phyloP scores from a whole-genome alignment of 2,113 vertebrate genomes.

The Phasianus colchicus region DNA sequence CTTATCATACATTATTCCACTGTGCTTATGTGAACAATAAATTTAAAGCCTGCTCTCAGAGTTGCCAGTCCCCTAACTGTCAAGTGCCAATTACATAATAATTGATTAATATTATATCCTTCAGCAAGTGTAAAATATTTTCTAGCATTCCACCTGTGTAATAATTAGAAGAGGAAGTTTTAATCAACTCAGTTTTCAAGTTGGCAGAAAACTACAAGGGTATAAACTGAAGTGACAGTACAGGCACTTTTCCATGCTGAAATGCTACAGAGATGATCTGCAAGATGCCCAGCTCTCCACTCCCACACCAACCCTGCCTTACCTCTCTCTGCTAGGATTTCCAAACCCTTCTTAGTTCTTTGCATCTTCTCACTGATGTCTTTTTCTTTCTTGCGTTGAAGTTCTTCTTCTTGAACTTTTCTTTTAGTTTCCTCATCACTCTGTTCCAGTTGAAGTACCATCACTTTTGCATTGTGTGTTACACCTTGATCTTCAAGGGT shows the following conservation, averaged over 20 bases:
- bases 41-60: not conserved
- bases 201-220: not conserved
- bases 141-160: not conserved
- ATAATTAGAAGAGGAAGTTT: not conserved
- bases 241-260: not conserved
- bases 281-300: accelerated
- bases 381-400: constrained; percentile 76
- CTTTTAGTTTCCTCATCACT: constrained; percentile 82
- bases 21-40: not conserved
- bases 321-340: constrained; percentile 94
- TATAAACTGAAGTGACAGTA: not conserved
- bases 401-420: constrained; percentile 79
- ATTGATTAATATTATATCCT: not conserved
- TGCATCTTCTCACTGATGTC: constrained; percentile 79
- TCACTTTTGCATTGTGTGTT: constrained; percentile 90
- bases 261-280: not conserved
- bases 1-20: not conserved
- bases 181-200: not conserved
- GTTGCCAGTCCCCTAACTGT: not conserved
- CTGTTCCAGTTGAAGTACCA: constrained; percentile 88
- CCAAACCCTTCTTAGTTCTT: constrained; percentile 89
- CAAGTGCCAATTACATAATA: not conserved
- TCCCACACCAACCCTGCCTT: not conserved
- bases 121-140: not conserved
- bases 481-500: constrained; percentile 88